Conservation (phyloP, 1,140 invertebrate species). For the honey bee (Apis mellifera) region Amel_HAv3.1 CM009938.2:7768001-7768500, state of each 20-base stretch:
- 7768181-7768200: constrained; percentile 81
- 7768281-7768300: constrained; percentile 81
- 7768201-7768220: constrained; percentile 71
- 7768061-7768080: constrained; percentile 64
- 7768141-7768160: constrained; percentile 89
- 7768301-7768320: constrained; percentile 89
- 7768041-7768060: constrained; percentile 84
- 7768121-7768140: constrained; percentile 86
- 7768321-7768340: constrained; percentile 82
- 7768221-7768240: constrained; percentile 78
- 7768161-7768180: constrained; percentile 86
- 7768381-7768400: neutral
- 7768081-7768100: constrained; percentile 71
- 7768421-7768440: no score
- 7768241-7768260: constrained; percentile 76
- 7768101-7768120: constrained; percentile 75
- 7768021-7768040: constrained; percentile 90
- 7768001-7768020: constrained; percentile 87
- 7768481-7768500: constrained; percentile 77
- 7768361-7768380: neutral
- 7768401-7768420: neutral
- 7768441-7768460: neutral
- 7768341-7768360: neutral
- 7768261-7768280: constrained; percentile 73
- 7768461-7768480: constrained; percentile 84